These are phyloP conservation scores for Momotus momota DNA, from an alignment of 2,797 vertebrate genomes.

Conservation along the genomic window DNA sequence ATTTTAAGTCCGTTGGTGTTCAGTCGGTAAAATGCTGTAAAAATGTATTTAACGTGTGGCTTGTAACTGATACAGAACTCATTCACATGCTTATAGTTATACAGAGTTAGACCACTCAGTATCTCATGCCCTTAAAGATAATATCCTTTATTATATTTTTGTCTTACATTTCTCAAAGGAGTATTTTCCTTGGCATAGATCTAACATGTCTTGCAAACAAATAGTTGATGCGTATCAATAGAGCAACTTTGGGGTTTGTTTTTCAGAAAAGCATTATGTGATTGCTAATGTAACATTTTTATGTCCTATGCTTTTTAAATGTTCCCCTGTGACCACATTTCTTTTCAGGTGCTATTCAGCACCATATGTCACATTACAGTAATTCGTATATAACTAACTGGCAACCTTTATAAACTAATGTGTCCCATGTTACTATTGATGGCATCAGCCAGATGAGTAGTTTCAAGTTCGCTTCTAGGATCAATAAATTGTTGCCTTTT, in stretches of 20 bases:
- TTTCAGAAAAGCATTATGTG: not conserved
- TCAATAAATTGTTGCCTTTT: conserved; percentile 58
- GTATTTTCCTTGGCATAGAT: not conserved
- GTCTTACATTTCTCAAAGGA: not conserved
- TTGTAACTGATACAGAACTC: not conserved
- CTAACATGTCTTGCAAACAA: not conserved
- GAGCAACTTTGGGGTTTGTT: not conserved
- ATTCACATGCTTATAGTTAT: not conserved
- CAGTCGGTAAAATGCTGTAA: not conserved
- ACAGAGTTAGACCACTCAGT: not conserved
- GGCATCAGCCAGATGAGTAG: conserved; percentile 59
- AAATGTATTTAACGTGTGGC: not conserved
- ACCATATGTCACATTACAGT: not conserved
- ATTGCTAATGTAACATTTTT: not conserved
- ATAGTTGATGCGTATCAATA: not conserved
- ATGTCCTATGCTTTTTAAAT: not conserved
- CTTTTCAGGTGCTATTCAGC: conserved; percentile 66
- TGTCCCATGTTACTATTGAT: conserved; percentile 62
- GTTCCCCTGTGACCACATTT: not conserved
- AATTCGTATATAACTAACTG: conserved; percentile 56
- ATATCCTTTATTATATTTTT: not conserved
- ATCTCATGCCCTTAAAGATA: not conserved
- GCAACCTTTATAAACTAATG: conserved; percentile 34
- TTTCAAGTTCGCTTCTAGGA: conserved; percentile 69
- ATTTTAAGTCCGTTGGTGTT: not conserved